These are phyloP conservation scores for Euplagia quadripunctaria DNA, from an alignment of 2,888 invertebrate genomes.

Conservation along the genomic window DNA sequence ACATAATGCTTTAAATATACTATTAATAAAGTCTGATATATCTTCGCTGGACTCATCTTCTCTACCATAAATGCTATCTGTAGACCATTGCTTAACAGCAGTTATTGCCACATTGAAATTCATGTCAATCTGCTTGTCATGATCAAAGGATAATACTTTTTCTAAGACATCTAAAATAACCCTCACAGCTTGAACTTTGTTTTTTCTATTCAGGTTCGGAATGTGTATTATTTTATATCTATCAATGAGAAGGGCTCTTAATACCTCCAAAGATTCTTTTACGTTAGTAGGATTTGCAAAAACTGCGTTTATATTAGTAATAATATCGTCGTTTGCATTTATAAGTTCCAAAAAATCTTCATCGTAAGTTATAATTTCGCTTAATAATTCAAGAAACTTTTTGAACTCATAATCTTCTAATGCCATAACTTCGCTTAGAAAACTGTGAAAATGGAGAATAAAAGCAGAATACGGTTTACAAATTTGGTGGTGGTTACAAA, in stretches of 20 bases:
- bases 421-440: neutral
- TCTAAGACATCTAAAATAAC: constrained; percentile 15
- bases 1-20: neutral
- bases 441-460: neutral
- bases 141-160: constrained; percentile 1
- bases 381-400: neutral
- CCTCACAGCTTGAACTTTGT: constrained; percentile 13
- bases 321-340: neutral
- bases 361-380: neutral
- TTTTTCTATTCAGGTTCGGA: neutral
- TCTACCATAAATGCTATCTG: neutral
- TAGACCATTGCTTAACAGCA: neutral
- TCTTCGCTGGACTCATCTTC: neutral
- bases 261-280: constrained; percentile 9
- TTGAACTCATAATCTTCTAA: neutral
- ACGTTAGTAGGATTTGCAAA: neutral
- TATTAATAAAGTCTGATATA: constrained; percentile 8
- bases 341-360: constrained; percentile 1
- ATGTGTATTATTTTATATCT: constrained; percentile 13
- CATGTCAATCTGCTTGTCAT: neutral
- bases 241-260: neutral
- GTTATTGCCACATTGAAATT: neutral
- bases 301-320: neutral
- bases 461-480: constrained; percentile 16
- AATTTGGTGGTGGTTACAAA: constrained; percentile 6